Evolutionary conservation across 2,888 invertebrate species (phyloP).

Genomic region (Busseola fusca): DNA sequence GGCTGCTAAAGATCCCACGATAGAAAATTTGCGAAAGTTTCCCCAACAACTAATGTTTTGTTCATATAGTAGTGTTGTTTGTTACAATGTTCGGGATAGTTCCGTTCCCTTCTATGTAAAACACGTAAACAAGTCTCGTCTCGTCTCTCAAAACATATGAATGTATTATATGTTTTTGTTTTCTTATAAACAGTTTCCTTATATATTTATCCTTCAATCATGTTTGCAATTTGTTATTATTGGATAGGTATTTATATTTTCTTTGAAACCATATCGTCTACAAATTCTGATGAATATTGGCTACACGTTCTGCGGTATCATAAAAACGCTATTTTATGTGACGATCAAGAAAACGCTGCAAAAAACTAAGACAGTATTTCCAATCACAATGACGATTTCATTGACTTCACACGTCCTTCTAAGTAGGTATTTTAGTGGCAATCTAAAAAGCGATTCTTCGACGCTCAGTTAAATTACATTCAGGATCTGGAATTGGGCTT

Average conservation of each 20-base stretch:
- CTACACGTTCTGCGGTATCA: conserved; percentile 5
- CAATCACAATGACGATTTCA: conserved; percentile 29
- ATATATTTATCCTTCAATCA: conserved; percentile 16
- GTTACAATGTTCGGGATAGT: background rate
- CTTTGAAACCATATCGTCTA: background rate
- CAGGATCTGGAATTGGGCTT: conserved; percentile 36
- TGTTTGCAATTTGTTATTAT: conserved; percentile 16
- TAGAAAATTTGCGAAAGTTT: conserved; percentile 27
- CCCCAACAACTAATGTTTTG: conserved; percentile 6
- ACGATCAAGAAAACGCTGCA: conserved; percentile 12
- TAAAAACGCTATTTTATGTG: conserved; percentile 23
- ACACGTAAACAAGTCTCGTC: background rate
- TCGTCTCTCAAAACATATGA: too few relatives aligned
- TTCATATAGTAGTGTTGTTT: background rate
- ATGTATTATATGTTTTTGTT: conserved; percentile 6
- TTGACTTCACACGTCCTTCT: conserved; percentile 38
- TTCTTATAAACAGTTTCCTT: conserved; percentile 21
- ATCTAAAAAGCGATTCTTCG: conserved; percentile 46
- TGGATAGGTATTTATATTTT: conserved; percentile 6
- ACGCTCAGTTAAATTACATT: conserved; percentile 43
- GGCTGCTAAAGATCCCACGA: conserved; percentile 38
- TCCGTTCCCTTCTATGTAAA: conserved; percentile 21
- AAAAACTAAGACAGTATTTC: conserved; percentile 26
- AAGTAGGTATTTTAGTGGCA: conserved; percentile 39
- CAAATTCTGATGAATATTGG: conserved; percentile 5